phyloP scores from a whole-genome alignment of 2,113 vertebrate species.

The Crotalus helleri region DNA sequence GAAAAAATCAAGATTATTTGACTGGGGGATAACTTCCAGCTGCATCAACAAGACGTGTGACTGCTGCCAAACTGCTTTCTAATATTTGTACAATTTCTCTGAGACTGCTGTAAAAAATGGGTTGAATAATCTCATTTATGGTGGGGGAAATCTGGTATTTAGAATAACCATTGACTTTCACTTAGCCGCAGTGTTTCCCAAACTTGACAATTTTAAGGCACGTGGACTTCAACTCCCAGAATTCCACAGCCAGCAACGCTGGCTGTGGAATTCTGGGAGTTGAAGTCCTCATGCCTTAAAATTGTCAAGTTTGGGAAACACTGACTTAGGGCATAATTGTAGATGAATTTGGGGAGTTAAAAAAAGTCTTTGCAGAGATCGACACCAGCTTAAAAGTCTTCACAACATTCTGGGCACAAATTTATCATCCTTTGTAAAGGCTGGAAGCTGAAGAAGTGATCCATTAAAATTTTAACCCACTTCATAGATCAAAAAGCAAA shows the following conservation, averaged over 20 bases:
- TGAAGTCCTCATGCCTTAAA: too few relatives aligned
- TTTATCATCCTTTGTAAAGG: background rate
- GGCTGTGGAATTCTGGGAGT: too few relatives aligned
- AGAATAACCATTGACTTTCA: background rate
- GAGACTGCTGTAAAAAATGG: conserved; percentile 47
- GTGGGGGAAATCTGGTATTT: background rate
- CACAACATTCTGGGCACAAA: background rate
- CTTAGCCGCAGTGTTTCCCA: background rate
- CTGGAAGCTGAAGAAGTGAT: background rate
- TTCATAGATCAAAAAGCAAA: background rate
- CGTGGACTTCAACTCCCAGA: too few relatives aligned
- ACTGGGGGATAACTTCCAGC: conserved; percentile 55
- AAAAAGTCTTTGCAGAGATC: background rate
- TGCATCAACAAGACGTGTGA: conserved; percentile 58
- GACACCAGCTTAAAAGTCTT: background rate
- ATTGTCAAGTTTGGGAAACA: too few relatives aligned
- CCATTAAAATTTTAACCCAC: background rate
- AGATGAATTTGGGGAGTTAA: background rate
- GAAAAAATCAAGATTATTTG: conserved; percentile 60
- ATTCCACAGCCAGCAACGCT: too few relatives aligned
- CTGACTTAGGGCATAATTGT: background rate
- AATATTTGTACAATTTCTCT: conserved; percentile 48
- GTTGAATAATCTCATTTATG: conserved; percentile 37
- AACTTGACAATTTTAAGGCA: too few relatives aligned
- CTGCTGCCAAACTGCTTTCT: conserved; percentile 57